Evolutionary conservation across 2,888 invertebrate species (phyloP).

Genomic region (Pseudococcus viburni): DNA sequence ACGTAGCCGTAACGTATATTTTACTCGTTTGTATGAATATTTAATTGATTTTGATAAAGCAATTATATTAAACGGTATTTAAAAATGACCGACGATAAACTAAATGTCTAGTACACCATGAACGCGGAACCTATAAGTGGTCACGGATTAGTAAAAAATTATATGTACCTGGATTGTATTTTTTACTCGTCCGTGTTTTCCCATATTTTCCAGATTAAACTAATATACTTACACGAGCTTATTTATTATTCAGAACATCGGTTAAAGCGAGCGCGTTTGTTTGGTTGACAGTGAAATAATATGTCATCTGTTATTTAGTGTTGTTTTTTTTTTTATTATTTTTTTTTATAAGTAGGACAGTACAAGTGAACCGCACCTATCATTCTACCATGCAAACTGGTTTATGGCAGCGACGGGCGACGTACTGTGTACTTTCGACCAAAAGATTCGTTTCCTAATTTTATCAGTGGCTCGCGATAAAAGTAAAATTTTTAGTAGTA

Average conservation of each 20-base stretch:
- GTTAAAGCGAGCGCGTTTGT: conserved; percentile 29
- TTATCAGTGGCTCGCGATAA: conserved; percentile 12
- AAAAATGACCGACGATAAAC: conserved; percentile 25
- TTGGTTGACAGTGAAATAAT: conserved; percentile 52
- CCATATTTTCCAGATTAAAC: neutral
- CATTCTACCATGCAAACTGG: conserved; percentile 43
- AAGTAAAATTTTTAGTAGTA: conserved; percentile 37
- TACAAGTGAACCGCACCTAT: conserved; percentile 52
- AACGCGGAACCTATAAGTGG: conserved; percentile 49
- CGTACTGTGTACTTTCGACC: neutral
- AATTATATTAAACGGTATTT: conserved; percentile 16
- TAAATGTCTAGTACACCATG: conserved; percentile 18
- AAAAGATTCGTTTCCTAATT: conserved; percentile 18
- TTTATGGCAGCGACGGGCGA: neutral
- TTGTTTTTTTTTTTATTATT: neutral
- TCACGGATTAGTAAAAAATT: conserved; percentile 45
- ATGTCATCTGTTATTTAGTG: conserved; percentile 40
- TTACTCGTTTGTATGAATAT: neutral
- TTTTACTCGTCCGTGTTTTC: neutral
- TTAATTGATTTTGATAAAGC: conserved; percentile 51
- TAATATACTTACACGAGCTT: neutral
- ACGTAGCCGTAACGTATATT: no score
- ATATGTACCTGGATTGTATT: neutral
- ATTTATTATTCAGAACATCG: conserved; percentile 50
- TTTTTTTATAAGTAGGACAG: conserved; percentile 36